Evolutionary conservation across 2,888 invertebrate genomes (phyloP).

Genomic region (Perdita meconis): DNA sequence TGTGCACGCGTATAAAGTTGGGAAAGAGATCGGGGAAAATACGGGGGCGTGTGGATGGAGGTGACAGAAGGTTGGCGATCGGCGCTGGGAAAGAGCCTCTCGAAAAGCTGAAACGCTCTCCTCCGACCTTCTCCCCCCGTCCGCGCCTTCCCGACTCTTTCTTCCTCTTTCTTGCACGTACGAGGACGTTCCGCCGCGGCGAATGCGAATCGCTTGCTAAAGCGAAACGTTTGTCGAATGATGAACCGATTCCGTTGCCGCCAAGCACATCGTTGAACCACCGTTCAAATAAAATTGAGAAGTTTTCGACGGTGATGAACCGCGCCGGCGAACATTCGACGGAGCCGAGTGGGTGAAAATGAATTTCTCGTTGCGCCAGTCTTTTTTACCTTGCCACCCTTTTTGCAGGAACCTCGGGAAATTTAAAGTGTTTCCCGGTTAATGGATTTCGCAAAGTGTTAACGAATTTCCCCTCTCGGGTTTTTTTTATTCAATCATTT

Average conservation of each 20-base stretch:
- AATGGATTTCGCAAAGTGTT: constrained; percentile 3
- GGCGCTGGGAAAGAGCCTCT: constrained; percentile 27
- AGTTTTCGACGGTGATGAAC: constrained; percentile 24
- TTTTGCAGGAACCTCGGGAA: neutral
- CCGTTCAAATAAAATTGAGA: constrained; percentile 47
- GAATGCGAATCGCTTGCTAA: constrained; percentile 50
- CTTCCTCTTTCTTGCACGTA: constrained; percentile 7
- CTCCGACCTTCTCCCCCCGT: neutral
- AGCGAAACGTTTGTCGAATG: constrained; percentile 46
- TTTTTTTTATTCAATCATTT: neutral
- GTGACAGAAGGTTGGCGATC: constrained; percentile 23
- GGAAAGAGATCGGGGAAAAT: constrained; percentile 18
- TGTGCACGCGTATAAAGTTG: constrained; percentile 33
- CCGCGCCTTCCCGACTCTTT: neutral
- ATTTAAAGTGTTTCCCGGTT: neutral
- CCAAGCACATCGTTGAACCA: constrained; percentile 22
- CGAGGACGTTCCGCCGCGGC: constrained; percentile 16
- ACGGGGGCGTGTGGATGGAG: constrained; percentile 26
- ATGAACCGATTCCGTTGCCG: constrained; percentile 46
- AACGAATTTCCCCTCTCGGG: neutral
- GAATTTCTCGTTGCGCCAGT: neutral
- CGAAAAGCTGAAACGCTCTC: constrained; percentile 17
- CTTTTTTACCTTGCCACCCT: too few species aligned
- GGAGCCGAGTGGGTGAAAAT: neutral
- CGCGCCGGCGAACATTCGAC: neutral